These are phyloP conservation scores for Zapus hudsonius DNA, from an alignment of 2,113 vertebrate species.

Conservation along the genomic window DNA sequence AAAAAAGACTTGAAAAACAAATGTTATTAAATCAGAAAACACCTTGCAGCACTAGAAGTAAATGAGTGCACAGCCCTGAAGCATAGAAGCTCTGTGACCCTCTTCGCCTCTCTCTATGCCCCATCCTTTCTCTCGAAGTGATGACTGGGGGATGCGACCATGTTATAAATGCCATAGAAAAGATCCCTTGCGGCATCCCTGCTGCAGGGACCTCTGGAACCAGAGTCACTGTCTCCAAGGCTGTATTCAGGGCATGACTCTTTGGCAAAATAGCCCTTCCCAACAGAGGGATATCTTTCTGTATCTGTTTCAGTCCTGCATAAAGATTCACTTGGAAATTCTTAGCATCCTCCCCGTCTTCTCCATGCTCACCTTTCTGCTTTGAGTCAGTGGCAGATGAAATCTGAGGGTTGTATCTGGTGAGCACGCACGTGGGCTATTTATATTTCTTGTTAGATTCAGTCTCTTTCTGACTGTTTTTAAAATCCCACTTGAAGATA, in stretches of 20 bases:
- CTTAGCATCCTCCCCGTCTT: not conserved
- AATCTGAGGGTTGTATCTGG: not conserved
- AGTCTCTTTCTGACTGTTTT: not conserved
- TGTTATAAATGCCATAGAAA: not conserved
- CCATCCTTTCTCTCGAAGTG: not conserved
- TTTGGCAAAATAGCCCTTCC: not conserved
- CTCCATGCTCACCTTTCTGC: not conserved
- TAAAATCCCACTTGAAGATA: not conserved
- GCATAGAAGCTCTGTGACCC: not conserved
- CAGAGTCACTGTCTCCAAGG: not conserved
- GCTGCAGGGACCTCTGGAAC: not conserved
- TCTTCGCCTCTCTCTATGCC: not conserved
- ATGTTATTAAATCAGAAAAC: not conserved
- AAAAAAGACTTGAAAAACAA: not conserved
- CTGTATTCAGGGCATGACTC: not conserved
- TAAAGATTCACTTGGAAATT: slow-evolving; percentile 17
- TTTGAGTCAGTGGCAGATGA: not conserved
- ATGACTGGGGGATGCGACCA: not conserved
- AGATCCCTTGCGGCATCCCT: not conserved
- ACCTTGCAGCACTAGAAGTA: not conserved
- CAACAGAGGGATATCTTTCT: not conserved
- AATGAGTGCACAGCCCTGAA: not conserved
- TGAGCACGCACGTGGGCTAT: not conserved
- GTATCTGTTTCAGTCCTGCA: not conserved
- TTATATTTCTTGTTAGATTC: slow-evolving; percentile 28